Conservation (phyloP, 2,113 vertebrate species). For the Columbina picui region DNA sequence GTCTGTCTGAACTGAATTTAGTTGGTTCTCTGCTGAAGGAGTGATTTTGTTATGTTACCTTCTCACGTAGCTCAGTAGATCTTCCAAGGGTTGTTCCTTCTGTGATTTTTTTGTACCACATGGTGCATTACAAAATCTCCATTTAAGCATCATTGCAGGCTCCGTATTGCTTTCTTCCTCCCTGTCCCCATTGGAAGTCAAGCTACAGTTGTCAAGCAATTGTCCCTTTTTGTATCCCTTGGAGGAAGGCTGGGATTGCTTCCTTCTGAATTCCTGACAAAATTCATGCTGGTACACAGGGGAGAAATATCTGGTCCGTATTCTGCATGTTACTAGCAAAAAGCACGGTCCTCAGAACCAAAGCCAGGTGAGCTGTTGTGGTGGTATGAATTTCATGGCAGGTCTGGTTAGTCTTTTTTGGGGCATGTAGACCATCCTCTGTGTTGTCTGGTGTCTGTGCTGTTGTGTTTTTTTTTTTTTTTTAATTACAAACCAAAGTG, state of each 20-base stretch:
- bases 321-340: neutral
- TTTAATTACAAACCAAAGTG: neutral
- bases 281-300: neutral
- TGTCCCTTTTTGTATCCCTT: neutral
- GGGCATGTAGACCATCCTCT: neutral
- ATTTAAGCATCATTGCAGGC: neutral
- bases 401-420: neutral
- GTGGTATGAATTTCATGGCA: neutral
- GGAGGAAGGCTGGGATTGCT: neutral
- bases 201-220: neutral
- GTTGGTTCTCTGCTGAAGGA: neutral
- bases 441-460: neutral
- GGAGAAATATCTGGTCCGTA: neutral
- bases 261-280: neutral
- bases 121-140: neutral
- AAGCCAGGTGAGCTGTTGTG: neutral
- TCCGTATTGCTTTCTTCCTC: neutral
- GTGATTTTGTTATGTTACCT: neutral
- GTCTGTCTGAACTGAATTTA: constrained; percentile 47
- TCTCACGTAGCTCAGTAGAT: neutral
- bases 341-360: neutral
- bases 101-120: neutral
- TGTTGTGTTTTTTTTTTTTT: neutral
- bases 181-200: neutral
- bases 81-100: neutral